A percentile compares a stretch with the other conserved stretches of the same genome.
phyloP scores from a whole-genome alignment of 2,888 invertebrate species.

The Rhamphomyia laevipes region DNA sequence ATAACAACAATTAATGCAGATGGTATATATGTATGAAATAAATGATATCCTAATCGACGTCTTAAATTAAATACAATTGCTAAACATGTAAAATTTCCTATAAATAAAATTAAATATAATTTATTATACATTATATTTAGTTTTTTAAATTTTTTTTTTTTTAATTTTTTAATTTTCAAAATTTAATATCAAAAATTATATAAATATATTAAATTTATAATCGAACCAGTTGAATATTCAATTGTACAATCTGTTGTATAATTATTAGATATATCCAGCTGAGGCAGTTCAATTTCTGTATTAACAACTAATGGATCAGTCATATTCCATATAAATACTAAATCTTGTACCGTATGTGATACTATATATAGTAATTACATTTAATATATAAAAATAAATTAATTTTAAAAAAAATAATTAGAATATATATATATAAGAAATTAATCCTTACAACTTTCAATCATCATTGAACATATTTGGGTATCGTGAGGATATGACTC shows the following conservation, averaged over 20 bases:
- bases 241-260: conserved; percentile 85
- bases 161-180: too few relatives aligned
- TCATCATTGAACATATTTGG: conserved; percentile 88
- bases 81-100: conserved; percentile 85
- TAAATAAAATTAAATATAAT: conserved; percentile 14
- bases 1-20: conserved; percentile 86
- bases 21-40: conserved; percentile 87
- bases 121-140: not conserved
- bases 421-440: not conserved
- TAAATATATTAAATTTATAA: not conserved
- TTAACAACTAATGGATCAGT: conserved; percentile 81
- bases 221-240: conserved; percentile 64
- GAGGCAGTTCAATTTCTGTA: conserved; percentile 81
- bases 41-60: conserved; percentile 74
- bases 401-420: not conserved
- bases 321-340: conserved; percentile 89
- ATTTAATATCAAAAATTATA: not conserved
- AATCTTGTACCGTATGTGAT: conserved; percentile 87
- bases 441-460: conserved; percentile 76
- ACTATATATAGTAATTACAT: conserved; percentile 39
- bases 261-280: conserved; percentile 72
- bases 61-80: conserved; percentile 79
- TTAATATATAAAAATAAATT: not conserved
- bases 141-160: too few relatives aligned
- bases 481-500: conserved; percentile 89